These are phyloP conservation scores for Dryococelus australis DNA, from an alignment of 2,888 invertebrate genomes.

Conservation along the genomic window DNA sequence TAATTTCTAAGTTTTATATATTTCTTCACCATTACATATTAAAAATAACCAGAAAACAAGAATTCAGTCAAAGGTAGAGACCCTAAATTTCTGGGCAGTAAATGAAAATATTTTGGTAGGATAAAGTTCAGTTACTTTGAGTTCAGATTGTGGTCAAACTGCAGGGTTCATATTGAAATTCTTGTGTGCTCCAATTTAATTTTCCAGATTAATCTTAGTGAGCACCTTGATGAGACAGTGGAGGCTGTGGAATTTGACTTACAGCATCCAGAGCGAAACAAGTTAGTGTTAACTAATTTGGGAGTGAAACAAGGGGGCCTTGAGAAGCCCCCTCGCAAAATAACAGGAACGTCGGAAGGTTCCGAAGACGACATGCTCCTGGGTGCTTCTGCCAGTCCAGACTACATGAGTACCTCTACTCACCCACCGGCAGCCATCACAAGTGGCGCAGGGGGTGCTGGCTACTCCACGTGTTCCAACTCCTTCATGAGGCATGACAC, in stretches of 20 bases:
- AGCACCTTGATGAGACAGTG: conserved; percentile 59
- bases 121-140: no score
- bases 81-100: no score
- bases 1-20: no score
- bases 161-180: no score
- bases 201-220: conserved; percentile 58
- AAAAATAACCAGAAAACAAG: no score
- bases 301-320: conserved; percentile 48
- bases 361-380: conserved; percentile 58
- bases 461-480: conserved; percentile 33
- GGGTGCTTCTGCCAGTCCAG: conserved; percentile 60
- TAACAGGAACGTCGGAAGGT: conserved; percentile 50
- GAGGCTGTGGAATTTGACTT: conserved; percentile 58
- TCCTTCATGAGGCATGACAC: conserved; percentile 57
- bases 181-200: not conserved
- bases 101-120: no score
- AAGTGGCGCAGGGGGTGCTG: conserved; percentile 37
- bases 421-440: conserved; percentile 46
- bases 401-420: conserved; percentile 40
- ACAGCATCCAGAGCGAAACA: conserved; percentile 54
- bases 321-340: conserved; percentile 52
- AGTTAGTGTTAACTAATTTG: conserved; percentile 57
- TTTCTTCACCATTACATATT: no score
- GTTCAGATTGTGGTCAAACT: no score
- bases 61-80: no score